phyloP scores from a whole-genome alignment of 2,888 invertebrate species.

The Hirtodrosophila cameraria region DNA sequence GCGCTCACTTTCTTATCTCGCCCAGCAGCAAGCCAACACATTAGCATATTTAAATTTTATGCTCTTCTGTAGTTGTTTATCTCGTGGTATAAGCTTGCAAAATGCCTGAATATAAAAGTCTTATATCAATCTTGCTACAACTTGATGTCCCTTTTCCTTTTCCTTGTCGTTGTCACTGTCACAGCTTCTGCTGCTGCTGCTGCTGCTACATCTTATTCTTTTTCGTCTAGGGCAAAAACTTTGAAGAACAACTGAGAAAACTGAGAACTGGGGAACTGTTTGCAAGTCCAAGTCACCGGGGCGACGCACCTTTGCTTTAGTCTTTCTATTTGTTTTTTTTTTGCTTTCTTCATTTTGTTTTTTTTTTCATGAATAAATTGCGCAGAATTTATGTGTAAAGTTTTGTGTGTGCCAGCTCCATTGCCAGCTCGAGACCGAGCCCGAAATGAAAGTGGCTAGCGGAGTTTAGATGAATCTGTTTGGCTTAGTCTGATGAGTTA shows the following conservation, averaged over 20 bases:
- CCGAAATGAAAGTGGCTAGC: conserved; percentile 74
- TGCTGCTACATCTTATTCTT: conserved; percentile 7
- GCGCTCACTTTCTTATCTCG: conserved; percentile 34
- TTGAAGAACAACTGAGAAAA: conserved; percentile 24
- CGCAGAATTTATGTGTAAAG: conserved; percentile 77
- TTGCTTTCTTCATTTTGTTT: conserved; percentile 11
- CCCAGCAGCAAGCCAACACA: conserved; percentile 52
- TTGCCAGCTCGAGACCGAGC: conserved; percentile 13
- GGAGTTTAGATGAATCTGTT: conserved; percentile 77
- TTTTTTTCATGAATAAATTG: conserved; percentile 75
- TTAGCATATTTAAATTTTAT: conserved; percentile 76
- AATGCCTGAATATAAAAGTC: conserved; percentile 78
- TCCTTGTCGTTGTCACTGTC: conserved; percentile 33
- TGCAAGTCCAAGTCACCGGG: conserved; percentile 55
- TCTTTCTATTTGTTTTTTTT: conserved; percentile 17
- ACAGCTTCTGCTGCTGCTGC: conserved; percentile 12
- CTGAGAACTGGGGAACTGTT: conserved; percentile 30
- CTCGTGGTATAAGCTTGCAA: conserved; percentile 67
- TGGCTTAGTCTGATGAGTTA: conserved; percentile 78
- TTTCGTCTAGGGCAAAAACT: conserved; percentile 20
- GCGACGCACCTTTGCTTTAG: conserved; percentile 63
- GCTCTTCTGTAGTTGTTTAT: conserved; percentile 61
- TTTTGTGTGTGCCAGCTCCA: conserved; percentile 51
- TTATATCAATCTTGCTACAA: conserved; percentile 75
- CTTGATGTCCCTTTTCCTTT: conserved; percentile 55